Evolutionary conservation across 2,113 vertebrate species (phyloP).

Genomic region (Sphaerodactylus townsendi): DNA sequence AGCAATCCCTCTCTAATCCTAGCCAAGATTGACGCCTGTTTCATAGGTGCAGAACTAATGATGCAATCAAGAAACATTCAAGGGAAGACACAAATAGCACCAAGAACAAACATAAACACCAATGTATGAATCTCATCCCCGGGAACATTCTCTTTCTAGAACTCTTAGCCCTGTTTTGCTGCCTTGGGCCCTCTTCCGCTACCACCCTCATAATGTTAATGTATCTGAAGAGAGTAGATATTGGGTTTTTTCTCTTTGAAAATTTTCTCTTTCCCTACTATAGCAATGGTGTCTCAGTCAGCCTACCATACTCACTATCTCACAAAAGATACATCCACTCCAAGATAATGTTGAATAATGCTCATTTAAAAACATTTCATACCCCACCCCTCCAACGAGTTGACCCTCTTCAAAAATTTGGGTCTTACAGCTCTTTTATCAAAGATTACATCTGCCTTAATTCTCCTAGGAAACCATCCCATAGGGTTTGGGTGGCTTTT

Average conservation of each 20-base stretch:
- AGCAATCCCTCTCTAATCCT: neutral
- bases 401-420: too few relatives aligned
- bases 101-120: neutral
- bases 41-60: neutral
- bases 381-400: too few relatives aligned
- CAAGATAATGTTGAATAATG: too few relatives aligned
- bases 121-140: neutral
- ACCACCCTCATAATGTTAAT: neutral
- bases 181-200: neutral
- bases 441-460: too few relatives aligned
- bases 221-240: neutral
- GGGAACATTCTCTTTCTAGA: neutral
- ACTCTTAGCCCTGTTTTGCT: neutral
- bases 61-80: neutral
- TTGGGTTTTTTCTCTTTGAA: neutral
- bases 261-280: neutral
- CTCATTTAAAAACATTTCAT: too few relatives aligned
- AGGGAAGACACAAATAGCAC: conserved; percentile 12
- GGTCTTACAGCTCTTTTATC: too few relatives aligned
- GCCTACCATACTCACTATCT: too few relatives aligned
- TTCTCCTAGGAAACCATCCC: too few relatives aligned
- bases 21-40: neutral
- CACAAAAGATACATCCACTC: too few relatives aligned
- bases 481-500: too few relatives aligned
- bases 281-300: too few relatives aligned